phyloP scores from a whole-genome alignment of 1,140 invertebrate genomes.

The Cyrtorhinus lividipennis region DNA sequence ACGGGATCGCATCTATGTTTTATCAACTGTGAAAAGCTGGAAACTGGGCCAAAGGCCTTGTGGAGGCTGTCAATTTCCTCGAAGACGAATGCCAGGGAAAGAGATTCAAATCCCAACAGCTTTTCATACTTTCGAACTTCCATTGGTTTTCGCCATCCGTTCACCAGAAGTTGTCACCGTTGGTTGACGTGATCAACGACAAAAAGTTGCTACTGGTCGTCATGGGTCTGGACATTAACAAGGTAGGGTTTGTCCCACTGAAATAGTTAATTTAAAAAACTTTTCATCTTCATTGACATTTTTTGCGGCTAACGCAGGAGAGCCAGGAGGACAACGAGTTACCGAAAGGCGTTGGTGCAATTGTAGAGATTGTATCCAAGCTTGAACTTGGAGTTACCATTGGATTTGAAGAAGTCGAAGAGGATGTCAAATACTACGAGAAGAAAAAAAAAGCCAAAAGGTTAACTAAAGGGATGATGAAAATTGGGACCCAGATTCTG shows the following conservation, averaged over 20 bases:
- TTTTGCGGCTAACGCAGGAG: too few species aligned
- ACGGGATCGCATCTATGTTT: too few species aligned
- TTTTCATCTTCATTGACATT: too few species aligned
- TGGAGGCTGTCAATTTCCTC: constrained; percentile 14
- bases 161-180: not conserved
- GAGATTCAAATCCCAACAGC: constrained; percentile 12
- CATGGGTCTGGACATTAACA: constrained; percentile 11
- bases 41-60: constrained; percentile 12
- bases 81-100: constrained; percentile 14
- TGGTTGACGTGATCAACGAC: constrained; percentile 3
- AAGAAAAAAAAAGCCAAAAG: constrained; percentile 16
- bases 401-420: constrained; percentile 14
- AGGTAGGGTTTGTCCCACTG: too few species aligned
- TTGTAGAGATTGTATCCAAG: not conserved
- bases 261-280: too few species aligned
- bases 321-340: not conserved
- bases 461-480: not conserved
- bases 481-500: constrained; percentile 16
- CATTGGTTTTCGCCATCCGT: not conserved
- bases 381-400: constrained; percentile 9
- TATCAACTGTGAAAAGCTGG: too few species aligned
- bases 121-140: constrained; percentile 17
- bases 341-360: not conserved
- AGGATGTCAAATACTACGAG: constrained; percentile 15
- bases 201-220: constrained; percentile 8